A percentile compares a stretch with the other conserved stretches of the same genome.
Conservation (phyloP, 2,797 vertebrate species). For the Silurus lanzhouensis region DNA sequence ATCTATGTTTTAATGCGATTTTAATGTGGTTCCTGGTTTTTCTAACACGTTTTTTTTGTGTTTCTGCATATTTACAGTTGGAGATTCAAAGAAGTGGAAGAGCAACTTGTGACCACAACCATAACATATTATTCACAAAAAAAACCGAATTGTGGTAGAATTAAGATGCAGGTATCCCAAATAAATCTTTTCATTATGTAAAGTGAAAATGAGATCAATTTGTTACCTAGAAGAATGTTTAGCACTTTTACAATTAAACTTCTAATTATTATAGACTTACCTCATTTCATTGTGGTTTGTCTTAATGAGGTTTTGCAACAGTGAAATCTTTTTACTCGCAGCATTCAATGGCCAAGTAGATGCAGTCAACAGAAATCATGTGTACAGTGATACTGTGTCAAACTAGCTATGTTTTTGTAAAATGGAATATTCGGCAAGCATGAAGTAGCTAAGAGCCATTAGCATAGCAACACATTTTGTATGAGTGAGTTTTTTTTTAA, state of each 20-base stretch:
- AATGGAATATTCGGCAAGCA: neutral
- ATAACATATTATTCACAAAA: neutral
- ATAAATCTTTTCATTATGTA: neutral
- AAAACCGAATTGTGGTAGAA: neutral
- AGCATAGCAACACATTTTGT: neutral
- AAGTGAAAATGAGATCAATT: neutral
- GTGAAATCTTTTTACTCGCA: neutral
- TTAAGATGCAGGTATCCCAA: neutral
- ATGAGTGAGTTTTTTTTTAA: neutral
- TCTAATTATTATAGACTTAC: neutral
- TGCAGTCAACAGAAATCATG: neutral
- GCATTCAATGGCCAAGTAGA: neutral
- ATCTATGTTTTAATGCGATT: neutral
- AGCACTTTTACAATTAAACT: neutral
- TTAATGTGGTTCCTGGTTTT: neutral
- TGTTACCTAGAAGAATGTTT: neutral
- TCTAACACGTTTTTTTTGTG: neutral
- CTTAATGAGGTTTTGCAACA: neutral
- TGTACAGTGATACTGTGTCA: neutral
- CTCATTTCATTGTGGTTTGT: neutral
- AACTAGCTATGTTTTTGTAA: neutral
- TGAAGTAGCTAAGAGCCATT: neutral
- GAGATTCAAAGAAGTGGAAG: constrained; percentile 49
- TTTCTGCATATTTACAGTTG: constrained; percentile 40
- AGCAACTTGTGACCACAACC: constrained; percentile 48